Percentiles rank a stretch among this genome's conserved stretches.
phyloP scores from a whole-genome alignment of 2,888 invertebrate species.

The Philereme transversata region DNA sequence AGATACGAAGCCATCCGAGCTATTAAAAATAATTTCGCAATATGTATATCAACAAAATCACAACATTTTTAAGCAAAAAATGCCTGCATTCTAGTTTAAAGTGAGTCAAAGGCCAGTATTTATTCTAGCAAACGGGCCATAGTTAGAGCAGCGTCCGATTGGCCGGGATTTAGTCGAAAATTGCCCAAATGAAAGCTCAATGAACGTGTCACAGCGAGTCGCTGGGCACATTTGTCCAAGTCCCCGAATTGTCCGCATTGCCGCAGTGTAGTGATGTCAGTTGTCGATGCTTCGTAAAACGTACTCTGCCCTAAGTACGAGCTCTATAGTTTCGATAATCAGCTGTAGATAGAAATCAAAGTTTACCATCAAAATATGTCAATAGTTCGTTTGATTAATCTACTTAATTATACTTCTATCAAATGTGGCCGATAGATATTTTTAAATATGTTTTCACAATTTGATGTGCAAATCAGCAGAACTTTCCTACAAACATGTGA shows the following conservation, averaged over 20 bases:
- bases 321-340: no score
- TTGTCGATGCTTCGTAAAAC: constrained; percentile 41
- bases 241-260: constrained; percentile 80
- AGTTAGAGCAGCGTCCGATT: constrained; percentile 69
- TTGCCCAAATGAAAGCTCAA: constrained; percentile 83
- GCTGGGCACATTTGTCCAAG: constrained; percentile 79
- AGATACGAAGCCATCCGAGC: no score
- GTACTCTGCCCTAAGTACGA: no score
- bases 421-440: no score
- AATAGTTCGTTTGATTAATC: no score
- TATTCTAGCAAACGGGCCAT: constrained; percentile 61
- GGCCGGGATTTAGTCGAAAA: constrained; percentile 79
- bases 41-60: background rate
- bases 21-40: background rate
- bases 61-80: constrained; percentile 17
- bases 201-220: constrained; percentile 79
- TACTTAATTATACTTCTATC: no score
- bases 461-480: no score
- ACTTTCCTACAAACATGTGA: no score
- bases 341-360: no score
- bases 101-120: constrained; percentile 54
- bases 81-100: constrained; percentile 38
- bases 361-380: no score
- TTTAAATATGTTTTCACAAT: no score
- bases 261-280: constrained; percentile 64